These are phyloP conservation scores for Alaudala cheleensis DNA, from an alignment of 2,113 vertebrate species.

Conservation along the genomic window DNA sequence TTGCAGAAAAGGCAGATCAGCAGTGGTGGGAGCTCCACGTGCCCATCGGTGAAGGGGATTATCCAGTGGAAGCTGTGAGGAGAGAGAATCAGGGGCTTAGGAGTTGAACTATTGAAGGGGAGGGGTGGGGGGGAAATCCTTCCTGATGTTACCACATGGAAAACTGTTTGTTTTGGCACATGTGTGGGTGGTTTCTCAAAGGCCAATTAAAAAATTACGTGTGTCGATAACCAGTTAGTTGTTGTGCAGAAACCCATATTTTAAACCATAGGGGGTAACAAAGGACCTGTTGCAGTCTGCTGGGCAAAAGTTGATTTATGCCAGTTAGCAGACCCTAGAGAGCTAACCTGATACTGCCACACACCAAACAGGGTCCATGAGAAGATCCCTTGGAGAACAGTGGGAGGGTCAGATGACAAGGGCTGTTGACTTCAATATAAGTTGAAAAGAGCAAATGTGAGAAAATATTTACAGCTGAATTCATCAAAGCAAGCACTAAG, in stretches of 20 bases:
- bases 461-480: conserved; percentile 1
- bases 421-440: not conserved
- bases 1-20: not conserved
- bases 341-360: not conserved
- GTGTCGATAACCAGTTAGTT: not conserved
- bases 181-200: not conserved
- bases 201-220: not conserved
- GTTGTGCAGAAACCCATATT: not conserved
- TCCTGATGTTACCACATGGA: not conserved
- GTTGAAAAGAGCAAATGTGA: not conserved
- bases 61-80: not conserved
- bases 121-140: rapidly evolving
- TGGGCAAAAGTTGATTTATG: not conserved
- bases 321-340: not conserved
- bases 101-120: not conserved
- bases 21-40: rapidly evolving
- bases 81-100: not conserved
- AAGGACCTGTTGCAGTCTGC: not conserved
- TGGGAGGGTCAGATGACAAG: not conserved
- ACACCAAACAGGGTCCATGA: rapidly evolving
- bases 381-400: not conserved
- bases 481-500: not conserved
- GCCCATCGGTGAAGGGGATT: rapidly evolving
- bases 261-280: not conserved
- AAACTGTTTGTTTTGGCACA: not conserved